Conservation (phyloP, 2,797 vertebrate genomes). For the Psittacula echo region DNA sequence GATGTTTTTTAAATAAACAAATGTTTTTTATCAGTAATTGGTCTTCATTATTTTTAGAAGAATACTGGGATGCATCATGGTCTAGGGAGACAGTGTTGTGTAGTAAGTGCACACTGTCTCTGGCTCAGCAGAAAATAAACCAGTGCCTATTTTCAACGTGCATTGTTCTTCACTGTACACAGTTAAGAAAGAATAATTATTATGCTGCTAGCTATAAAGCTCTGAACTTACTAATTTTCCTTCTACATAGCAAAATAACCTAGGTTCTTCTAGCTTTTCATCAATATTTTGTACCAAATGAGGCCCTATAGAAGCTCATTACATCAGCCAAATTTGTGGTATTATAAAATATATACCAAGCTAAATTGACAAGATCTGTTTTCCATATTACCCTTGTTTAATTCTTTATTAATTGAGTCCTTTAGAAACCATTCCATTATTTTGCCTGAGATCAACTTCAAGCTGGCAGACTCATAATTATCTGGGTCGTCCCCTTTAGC, state of each 20-base stretch:
- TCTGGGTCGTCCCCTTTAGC: constrained; percentile 45
- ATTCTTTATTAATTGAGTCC: constrained; percentile 65
- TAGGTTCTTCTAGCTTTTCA: not conserved
- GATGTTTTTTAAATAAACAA: not conserved
- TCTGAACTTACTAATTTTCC: not conserved
- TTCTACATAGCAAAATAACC: not conserved
- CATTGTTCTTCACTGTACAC: fast-evolving
- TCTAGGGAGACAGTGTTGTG: not conserved
- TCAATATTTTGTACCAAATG: not conserved
- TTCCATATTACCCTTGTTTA: constrained; percentile 56
- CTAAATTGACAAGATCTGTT: constrained; percentile 60
- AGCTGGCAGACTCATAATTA: constrained; percentile 47
- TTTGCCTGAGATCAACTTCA: constrained; percentile 54
- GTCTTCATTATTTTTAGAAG: not conserved
- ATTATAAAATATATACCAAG: constrained; percentile 19
- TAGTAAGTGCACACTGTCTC: not conserved
- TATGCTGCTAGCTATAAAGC: not conserved
- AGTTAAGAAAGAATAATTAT: not conserved
- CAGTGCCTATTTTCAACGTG: not conserved
- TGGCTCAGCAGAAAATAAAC: not conserved
- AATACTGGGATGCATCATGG: not conserved
- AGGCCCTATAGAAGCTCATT: constrained; percentile 3
- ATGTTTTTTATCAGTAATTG: not conserved
- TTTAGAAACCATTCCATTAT: constrained; percentile 60
- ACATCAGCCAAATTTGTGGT: constrained; percentile 16